phyloP scores from a whole-genome alignment of 1,140 invertebrate genomes.

The Hypothenemus hampei region DNA sequence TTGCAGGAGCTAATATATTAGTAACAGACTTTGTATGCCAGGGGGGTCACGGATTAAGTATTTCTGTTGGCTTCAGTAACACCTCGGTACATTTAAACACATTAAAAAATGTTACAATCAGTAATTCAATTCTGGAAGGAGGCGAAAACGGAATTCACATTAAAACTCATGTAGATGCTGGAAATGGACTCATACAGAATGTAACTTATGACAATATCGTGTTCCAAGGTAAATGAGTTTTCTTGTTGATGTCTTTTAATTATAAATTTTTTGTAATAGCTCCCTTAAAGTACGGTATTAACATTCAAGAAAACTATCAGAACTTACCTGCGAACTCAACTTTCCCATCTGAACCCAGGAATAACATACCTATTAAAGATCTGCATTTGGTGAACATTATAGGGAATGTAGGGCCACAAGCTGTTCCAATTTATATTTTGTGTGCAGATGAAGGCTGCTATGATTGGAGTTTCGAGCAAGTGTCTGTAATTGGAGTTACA shows the following conservation, averaged over 20 bases:
- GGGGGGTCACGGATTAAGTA: conserved; percentile 23
- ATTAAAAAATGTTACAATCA: conserved; percentile 9
- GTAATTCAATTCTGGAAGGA: conserved; percentile 11
- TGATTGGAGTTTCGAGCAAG: not conserved
- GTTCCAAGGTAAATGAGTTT: conserved; percentile 7
- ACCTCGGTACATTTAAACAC: conserved; percentile 6
- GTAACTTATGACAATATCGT: conserved; percentile 25
- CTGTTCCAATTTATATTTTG: conserved; percentile 4
- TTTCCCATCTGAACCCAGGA: not conserved
- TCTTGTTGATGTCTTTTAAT: not conserved
- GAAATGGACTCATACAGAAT: conserved; percentile 14
- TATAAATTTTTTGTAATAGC: not conserved
- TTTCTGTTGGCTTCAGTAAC: conserved; percentile 17
- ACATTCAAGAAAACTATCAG: conserved; percentile 8
- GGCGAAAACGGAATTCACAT: conserved; percentile 24
- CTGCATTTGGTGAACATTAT: not conserved
- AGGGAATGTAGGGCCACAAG: not conserved
- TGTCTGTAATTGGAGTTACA: not conserved
- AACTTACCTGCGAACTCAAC: not conserved
- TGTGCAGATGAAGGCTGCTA: not conserved
- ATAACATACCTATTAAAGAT: not conserved
- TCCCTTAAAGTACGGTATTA: conserved; percentile 3
- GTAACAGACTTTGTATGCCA: conserved; percentile 16
- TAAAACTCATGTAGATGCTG: conserved; percentile 22
- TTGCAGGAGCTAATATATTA: conserved; percentile 13